Evolutionary conservation across 2,888 invertebrate genomes (phyloP), one percentile per base, ranked within the genome.

Genomic region (Ligdia adustata): DNA sequence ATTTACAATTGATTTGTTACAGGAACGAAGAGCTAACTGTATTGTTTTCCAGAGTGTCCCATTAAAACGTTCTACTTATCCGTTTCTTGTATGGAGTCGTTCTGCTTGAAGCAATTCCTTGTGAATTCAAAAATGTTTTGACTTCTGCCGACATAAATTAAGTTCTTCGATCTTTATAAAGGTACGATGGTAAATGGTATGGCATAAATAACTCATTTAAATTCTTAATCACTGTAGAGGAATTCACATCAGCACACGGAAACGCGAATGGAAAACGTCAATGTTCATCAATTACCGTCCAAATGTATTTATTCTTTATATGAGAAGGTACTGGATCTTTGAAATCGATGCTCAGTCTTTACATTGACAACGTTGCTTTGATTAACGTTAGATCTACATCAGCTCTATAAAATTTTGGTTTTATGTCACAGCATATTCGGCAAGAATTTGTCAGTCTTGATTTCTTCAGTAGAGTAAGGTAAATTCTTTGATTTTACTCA

Each of bases 221-320:
- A 22, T 12, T 11, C 13, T 32, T 32, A 15, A 32, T 37, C 7
- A 41, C 41, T 4, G 41, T 41, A 4, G 7, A 13, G 3, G 33
- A 15, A 22, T 12, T 11, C 14, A 29, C 2, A 31, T 40, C 31
- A 13, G 20, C 13, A 9, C 50, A 47, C 14, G 54, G 40, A 39
- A 28, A 58, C 4, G 55, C 55, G 20, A 52, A 60, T n/a, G 52
- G 42, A 50, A 55, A 61, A 22, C 61, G 34, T 7, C 49, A 50
- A 41, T 52, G 46, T 32, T 58, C 56, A 45, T 60, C 54, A 2
- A 62, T 40, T 4, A 65, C 37, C 4, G 55, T 55, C 11, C 61
- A 33, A 14, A 53, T 34, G 22, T 44, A 48, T 22, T 9, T 11
- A 34, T 55, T 55, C 5, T 18, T 7, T 11, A 41, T 39, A 31